Conservation (phyloP, 2,888 invertebrate genomes). For the Agonum fuliginosum region DNA sequence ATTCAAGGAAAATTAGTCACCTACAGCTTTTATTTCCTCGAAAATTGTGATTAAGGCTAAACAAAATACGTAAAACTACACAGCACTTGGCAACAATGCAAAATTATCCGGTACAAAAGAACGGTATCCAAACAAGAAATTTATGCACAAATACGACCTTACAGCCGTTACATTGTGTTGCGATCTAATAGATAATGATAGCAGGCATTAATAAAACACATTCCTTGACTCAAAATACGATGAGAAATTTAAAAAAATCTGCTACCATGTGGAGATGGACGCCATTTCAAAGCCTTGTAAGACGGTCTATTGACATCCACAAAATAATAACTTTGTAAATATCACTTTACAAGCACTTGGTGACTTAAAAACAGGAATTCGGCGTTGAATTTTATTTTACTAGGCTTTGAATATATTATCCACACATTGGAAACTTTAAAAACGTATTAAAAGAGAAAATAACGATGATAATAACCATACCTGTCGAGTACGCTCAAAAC, state of each 20-base stretch:
- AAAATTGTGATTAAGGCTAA: conserved; percentile 49
- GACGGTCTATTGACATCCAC: conserved; percentile 78
- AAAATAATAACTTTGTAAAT: conserved; percentile 71
- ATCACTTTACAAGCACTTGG: conserved; percentile 73
- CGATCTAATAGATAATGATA: not conserved
- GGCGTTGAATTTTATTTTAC: conserved; percentile 39
- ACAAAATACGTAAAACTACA: conserved; percentile 57
- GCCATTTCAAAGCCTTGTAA: conserved; percentile 83
- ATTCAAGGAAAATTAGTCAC: not conserved
- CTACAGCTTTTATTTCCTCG: conserved; percentile 37
- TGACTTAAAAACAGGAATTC: conserved; percentile 41
- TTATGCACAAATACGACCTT: conserved; percentile 33
- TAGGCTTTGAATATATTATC: conserved; percentile 49
- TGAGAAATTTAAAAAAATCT: conserved; percentile 64
- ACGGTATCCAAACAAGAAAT: conserved; percentile 45
- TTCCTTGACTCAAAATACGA: conserved; percentile 20
- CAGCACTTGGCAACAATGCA: conserved; percentile 59
- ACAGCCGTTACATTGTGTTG: not conserved
- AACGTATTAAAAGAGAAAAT: conserved; percentile 63
- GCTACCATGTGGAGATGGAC: conserved; percentile 83
- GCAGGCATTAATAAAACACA: conserved; percentile 4
- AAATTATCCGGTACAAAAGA: conserved; percentile 60
- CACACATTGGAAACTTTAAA: conserved; percentile 50
- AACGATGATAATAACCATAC: conserved; percentile 70
- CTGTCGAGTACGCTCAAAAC: conserved; percentile 65